A percentile compares a stretch with the other conserved stretches of the same genome.
Conservation (phyloP, 2,113 vertebrate species). For the Theristicus caerulescens region DNA sequence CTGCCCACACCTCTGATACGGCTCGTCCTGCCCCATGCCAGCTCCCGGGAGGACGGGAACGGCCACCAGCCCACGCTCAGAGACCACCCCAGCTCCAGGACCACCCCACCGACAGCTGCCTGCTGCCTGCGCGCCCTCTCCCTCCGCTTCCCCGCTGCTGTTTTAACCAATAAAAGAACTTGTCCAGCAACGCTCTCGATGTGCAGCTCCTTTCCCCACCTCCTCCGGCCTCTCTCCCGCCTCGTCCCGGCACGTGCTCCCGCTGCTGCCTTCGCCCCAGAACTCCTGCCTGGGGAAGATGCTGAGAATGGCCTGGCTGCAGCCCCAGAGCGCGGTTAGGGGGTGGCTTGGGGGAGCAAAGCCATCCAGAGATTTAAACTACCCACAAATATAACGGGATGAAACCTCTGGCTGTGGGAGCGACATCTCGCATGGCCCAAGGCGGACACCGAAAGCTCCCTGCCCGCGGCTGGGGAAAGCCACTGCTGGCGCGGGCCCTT, state of each 20-base stretch:
- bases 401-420: background rate
- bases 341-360: background rate
- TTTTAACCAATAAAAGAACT: slow-evolving; percentile 7
- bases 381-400: background rate
- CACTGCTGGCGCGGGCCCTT: background rate
- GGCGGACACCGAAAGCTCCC: background rate
- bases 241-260: background rate
- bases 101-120: background rate
- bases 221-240: background rate
- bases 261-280: background rate
- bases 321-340: rapidly evolving
- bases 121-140: rapidly evolving
- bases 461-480: background rate
- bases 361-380: background rate
- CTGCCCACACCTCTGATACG: background rate
- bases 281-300: background rate
- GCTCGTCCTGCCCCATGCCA: background rate
- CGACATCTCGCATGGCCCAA: rapidly evolving
- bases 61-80: background rate
- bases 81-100: background rate
- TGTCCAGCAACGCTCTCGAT: background rate
- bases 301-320: too few species aligned
- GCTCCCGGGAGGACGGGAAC: background rate
- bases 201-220: background rate
- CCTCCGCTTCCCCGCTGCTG: background rate